Evolutionary conservation across 2,113 vertebrate genomes (phyloP).

Genomic region (Triplophysa tibetana): DNA sequence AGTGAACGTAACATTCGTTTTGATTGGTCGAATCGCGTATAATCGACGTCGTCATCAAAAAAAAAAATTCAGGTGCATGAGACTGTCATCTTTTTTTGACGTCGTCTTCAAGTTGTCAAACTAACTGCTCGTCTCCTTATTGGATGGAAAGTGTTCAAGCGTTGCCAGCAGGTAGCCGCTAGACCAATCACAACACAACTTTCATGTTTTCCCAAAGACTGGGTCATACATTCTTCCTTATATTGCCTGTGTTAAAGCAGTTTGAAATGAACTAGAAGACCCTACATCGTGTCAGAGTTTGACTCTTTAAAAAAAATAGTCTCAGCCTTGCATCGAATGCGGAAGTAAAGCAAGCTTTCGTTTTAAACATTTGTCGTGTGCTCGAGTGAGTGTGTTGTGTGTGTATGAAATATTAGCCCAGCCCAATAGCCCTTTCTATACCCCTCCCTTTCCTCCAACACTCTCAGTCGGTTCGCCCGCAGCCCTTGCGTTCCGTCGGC

Average conservation of each 20-base stretch:
- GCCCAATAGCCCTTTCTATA: slow-evolving; percentile 72
- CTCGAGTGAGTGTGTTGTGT: slow-evolving; percentile 61
- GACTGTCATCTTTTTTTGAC: neutral
- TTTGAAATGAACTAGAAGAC: neutral
- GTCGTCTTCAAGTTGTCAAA: slow-evolving; percentile 33
- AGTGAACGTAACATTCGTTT: neutral
- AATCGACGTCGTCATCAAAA: slow-evolving; percentile 18
- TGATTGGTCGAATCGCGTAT: slow-evolving; percentile 48
- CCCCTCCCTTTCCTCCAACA: slow-evolving; percentile 62
- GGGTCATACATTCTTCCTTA: neutral
- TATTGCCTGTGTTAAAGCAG: neutral
- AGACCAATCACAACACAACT: slow-evolving; percentile 49
- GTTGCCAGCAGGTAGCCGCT: slow-evolving; percentile 36
- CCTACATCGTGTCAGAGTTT: neutral
- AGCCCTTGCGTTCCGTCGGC: slow-evolving; percentile 73
- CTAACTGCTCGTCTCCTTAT: slow-evolving; percentile 23
- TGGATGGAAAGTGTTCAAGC: slow-evolving; percentile 40
- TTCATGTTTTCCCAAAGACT: slow-evolving; percentile 31
- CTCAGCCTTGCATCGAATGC: neutral
- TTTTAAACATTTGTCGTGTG: slow-evolving; percentile 39
- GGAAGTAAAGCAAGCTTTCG: slow-evolving; percentile 60
- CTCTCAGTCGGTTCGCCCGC: slow-evolving; percentile 75
- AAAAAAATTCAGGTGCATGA: too few relatives aligned
- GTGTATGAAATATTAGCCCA: slow-evolving; percentile 64
- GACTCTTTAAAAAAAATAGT: neutral